Evolutionary conservation across 2,888 invertebrate species (phyloP), one percentile per base, ranked within the genome.

Genomic region (Erpobdella octoculata): DNA sequence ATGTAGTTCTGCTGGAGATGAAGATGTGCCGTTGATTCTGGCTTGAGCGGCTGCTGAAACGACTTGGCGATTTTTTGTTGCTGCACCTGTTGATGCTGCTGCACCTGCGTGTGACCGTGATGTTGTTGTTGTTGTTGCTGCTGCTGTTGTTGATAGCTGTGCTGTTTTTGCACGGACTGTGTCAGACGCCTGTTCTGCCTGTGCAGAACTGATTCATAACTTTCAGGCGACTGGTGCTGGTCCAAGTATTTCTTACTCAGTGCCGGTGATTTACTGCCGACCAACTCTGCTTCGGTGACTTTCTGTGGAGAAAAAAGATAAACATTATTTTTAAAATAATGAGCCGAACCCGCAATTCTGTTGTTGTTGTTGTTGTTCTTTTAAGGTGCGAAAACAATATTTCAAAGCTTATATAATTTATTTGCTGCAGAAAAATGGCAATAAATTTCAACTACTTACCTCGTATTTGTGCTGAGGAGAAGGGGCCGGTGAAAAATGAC

Each of bases 401-500:
- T n/a, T n/a, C n/a, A n/a, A n/a, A n/a, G n/a, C n/a, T n/a, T n/a
- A n/a, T n/a, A n/a, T n/a, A n/a, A n/a, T n/a, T n/a, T n/a, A n/a
- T n/a, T n/a, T n/a, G n/a, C n/a, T n/a, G n/a, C n/a, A n/a, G n/a
- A n/a, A n/a, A n/a, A n/a, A n/a, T n/a, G n/a, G n/a, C 18, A 46
- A 46, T 5, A 46, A n/a, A n/a, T n/a, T n/a, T n/a, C n/a, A n/a
- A n/a, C 46, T 2, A 28, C 53, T n/a, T 9, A 53, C 53, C 53
- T 53, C 53, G 53, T 53, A 5, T 53, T 53, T 53, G 15, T 9
- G 53, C 53, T 53, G 53, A 53, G 53, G 53, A 53, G 53, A 53
- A 1, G 53, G 53, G 21, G 28, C 3, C 8, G 53, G 53, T 6
- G 53, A 25, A n/a, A 25, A 28, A n/a, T 53, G 53, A 53, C 21